Evolutionary conservation across 1,140 invertebrate genomes (phyloP).

Genomic region (Brachionus paranguensis): DNA sequence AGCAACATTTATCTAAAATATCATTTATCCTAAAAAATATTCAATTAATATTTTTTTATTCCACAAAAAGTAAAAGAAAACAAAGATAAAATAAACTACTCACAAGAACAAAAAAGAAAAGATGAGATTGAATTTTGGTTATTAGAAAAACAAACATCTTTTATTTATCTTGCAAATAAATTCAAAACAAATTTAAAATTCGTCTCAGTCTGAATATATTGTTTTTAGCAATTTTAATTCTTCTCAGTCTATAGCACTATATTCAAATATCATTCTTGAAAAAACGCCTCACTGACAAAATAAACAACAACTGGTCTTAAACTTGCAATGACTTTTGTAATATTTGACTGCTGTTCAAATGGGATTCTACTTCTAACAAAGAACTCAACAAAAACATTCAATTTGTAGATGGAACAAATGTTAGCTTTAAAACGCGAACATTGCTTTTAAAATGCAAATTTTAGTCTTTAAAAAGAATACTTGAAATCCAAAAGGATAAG

Average conservation of each 20-base stretch:
- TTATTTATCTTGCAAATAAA: not conserved
- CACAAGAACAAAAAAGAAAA: not conserved
- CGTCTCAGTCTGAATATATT: not conserved
- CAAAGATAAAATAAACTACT: too few relatives aligned
- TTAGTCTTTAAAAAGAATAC: not conserved
- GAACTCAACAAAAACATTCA: too few relatives aligned
- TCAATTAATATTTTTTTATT: too few relatives aligned
- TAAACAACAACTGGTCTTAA: not conserved
- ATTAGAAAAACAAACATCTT: not conserved
- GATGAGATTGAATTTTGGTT: not conserved
- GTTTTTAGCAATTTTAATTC: not conserved
- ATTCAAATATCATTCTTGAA: not conserved
- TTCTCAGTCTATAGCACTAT: too few relatives aligned
- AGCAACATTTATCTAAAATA: too few relatives aligned
- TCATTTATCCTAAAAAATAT: too few relatives aligned
- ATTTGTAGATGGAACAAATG: not conserved
- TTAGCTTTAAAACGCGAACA: not conserved
- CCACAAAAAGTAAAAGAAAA: too few relatives aligned
- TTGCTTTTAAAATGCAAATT: not conserved
- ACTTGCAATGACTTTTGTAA: not conserved
- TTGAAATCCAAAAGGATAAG: not conserved
- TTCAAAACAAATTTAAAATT: not conserved
- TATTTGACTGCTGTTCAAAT: not conserved
- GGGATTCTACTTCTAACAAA: too few relatives aligned
- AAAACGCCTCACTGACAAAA: not conserved